These are phyloP conservation scores for Euleptes europaea DNA, from an alignment of 2,113 vertebrate species.

Conservation along the genomic window DNA sequence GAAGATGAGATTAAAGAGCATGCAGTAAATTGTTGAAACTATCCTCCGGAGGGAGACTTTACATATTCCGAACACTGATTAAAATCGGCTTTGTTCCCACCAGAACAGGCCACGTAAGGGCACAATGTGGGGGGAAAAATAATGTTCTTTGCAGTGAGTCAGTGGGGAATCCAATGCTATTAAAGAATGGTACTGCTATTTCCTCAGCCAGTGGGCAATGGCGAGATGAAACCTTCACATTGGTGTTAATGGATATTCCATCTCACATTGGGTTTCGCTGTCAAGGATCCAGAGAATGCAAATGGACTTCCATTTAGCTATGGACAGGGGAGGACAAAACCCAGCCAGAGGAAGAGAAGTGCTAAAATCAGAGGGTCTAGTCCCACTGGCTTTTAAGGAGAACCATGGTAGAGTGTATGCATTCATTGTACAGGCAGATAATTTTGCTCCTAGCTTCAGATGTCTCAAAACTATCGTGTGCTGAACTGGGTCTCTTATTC, in stretches of 20 bases:
- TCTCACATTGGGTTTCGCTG: not conserved
- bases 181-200: not conserved
- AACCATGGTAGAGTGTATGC: not conserved
- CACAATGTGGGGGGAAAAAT: not conserved
- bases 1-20: not conserved
- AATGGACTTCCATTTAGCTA: not conserved
- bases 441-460: too few species aligned
- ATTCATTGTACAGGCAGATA: too few species aligned
- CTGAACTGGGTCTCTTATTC: too few species aligned
- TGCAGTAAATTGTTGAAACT: not conserved
- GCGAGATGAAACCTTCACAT: not conserved
- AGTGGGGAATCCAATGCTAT: not conserved
- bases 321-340: not conserved
- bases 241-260: not conserved
- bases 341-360: not conserved
- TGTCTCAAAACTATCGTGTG: too few species aligned
- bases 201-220: not conserved
- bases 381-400: not conserved
- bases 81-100: conserved; percentile 5
- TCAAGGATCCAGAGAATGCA: not conserved
- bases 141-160: not conserved
- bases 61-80: not conserved
- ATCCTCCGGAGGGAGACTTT: not conserved
- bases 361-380: not conserved
- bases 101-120: conserved; percentile 6